A percentile compares a stretch with the other conserved stretches of the same genome.
Evolutionary conservation across 2,113 vertebrate species (phyloP).

Genomic region (Danio rerio): GRCz12tu NC_133180.1:40947501-40948000

Average conservation of each 20-base stretch:
- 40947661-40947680: background rate
- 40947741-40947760: constrained; percentile 97
- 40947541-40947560: background rate
- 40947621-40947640: background rate
- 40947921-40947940: too few species aligned
- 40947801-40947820: background rate
- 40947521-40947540: constrained; percentile 91
- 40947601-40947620: too few species aligned
- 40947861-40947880: too few species aligned
- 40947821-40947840: too few species aligned
- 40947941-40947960: too few species aligned
- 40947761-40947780: constrained; percentile 95
- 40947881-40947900: too few species aligned
- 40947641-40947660: background rate
- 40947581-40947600: too few species aligned
- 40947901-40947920: too few species aligned
- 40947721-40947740: constrained; percentile 99
- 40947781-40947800: constrained; percentile 80
- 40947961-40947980: too few species aligned
- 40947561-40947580: too few species aligned
- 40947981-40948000: too few species aligned
- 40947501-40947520: constrained; percentile 99
- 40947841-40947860: too few species aligned
- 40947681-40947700: constrained; percentile 82
- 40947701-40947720: constrained; percentile 95